phyloP scores from a whole-genome alignment of 1,140 invertebrate genomes.

The Subanguina moxae region DNA sequence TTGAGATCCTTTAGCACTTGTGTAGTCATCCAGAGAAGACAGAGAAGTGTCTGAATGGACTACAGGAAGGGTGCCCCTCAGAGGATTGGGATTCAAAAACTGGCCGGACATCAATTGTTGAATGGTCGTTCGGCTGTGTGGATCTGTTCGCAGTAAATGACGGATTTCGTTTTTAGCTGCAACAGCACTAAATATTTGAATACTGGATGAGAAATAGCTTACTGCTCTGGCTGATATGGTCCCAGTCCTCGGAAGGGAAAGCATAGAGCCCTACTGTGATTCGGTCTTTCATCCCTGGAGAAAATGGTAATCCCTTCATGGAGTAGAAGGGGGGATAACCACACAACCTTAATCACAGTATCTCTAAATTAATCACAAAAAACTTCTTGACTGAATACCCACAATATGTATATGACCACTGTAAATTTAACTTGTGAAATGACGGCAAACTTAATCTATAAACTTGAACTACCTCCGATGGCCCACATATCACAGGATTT shows the following conservation, averaged over 20 bases:
- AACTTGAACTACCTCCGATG: constrained; percentile 67
- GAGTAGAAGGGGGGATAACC: constrained; percentile 96
- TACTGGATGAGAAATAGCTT: constrained; percentile 23
- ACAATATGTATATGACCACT: constrained; percentile 93
- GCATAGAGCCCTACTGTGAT: constrained; percentile 86
- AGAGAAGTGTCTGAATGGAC: constrained; percentile 26
- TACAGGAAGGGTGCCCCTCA: constrained; percentile 4
- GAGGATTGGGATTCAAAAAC: constrained; percentile 3
- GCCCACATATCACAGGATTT: constrained; percentile 99
- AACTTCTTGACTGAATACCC: constrained; percentile 18
- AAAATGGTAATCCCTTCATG: constrained; percentile 89
- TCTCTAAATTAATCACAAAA: no score
- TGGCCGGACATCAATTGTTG: constrained; percentile 79
- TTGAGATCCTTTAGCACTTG: constrained; percentile 13
- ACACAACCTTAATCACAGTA: constrained; percentile 78
- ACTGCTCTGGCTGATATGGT: constrained; percentile 79
- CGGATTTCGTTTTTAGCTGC: constrained; percentile 83
- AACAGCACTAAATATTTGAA: constrained; percentile 13
- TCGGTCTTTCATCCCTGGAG: constrained; percentile 94
- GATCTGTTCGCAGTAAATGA: constrained; percentile 84
- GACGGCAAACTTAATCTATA: no score
- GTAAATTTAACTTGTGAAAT: no score
- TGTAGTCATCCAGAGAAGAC: constrained; percentile 22
- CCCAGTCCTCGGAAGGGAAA: constrained; percentile 92
- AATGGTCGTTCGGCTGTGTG: constrained; percentile 78